Conservation (phyloP, 1,140 invertebrate genomes). For the Zaprionus lachaisei region DNA sequence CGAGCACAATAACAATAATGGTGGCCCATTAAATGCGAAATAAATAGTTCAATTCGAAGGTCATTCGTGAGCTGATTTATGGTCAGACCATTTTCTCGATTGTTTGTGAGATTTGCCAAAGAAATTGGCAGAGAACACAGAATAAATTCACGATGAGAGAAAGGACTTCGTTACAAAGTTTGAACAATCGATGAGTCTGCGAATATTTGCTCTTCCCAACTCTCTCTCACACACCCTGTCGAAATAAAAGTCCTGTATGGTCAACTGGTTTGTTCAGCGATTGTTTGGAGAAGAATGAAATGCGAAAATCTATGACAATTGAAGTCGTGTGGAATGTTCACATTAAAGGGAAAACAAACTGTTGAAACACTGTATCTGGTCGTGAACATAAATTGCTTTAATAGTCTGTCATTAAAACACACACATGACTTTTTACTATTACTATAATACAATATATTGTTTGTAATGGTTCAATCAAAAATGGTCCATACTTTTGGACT, state of each 20-base stretch:
- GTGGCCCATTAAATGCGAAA: not conserved
- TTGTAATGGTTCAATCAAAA: conserved; percentile 1
- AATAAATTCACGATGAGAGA: not conserved
- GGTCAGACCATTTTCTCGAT: not conserved
- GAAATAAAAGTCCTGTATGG: not conserved
- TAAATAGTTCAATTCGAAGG: conserved; percentile 5
- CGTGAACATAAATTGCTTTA: not conserved
- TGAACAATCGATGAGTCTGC: conserved; percentile 3
- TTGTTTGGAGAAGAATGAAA: not conserved
- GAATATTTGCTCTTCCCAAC: not conserved
- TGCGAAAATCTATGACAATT: not conserved
- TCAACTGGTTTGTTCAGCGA: not conserved
- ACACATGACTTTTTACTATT: not conserved
- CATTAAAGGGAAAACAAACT: not conserved
- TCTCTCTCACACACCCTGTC: not conserved
- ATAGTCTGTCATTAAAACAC: not conserved
- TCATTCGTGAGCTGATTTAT: not conserved
- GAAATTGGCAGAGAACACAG: not conserved
- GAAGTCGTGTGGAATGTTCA: not conserved
- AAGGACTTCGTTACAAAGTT: not conserved
- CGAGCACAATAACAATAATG: not conserved
- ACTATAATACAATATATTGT: not conserved
- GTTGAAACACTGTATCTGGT: not conserved
- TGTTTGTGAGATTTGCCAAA: not conserved
- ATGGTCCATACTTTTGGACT: not conserved